These are phyloP conservation scores for Procavia capensis DNA, from an alignment of 2,113 vertebrate genomes.

Conservation along the genomic window DNA sequence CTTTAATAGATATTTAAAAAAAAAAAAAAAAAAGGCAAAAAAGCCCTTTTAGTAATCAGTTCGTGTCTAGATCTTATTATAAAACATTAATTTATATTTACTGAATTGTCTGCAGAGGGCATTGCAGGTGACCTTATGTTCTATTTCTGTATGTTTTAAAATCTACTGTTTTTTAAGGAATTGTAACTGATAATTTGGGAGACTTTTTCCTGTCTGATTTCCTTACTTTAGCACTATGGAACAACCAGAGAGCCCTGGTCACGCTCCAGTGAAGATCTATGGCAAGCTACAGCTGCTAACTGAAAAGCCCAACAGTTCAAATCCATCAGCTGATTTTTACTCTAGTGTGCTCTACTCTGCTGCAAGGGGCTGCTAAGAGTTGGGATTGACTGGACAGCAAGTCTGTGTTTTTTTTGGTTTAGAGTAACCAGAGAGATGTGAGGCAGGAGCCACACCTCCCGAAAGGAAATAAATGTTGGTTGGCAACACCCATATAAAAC, in stretches of 20 bases:
- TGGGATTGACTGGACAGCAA: too few species aligned
- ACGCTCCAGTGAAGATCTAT: too few species aligned
- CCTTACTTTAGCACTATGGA: neutral
- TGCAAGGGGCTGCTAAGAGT: too few species aligned
- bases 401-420: too few species aligned
- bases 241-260: too few species aligned
- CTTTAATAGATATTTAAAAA: neutral
- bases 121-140: neutral
- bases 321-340: too few species aligned
- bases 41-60: neutral
- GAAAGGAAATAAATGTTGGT: neutral
- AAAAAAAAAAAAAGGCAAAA: neutral
- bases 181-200: neutral
- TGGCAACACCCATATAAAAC: neutral
- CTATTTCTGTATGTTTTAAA: neutral
- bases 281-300: too few species aligned
- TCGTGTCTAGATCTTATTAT: neutral
- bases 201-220: neutral
- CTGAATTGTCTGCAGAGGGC: neutral
- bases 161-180: neutral
- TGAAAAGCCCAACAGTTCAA: too few species aligned
- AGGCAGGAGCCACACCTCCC: neutral
- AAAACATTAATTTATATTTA: slow-evolving; percentile 46
- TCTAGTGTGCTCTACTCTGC: too few species aligned
- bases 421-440: fast-evolving